phyloP scores from a whole-genome alignment of 2,797 vertebrate species.

The Adelosebastes latens region DNA sequence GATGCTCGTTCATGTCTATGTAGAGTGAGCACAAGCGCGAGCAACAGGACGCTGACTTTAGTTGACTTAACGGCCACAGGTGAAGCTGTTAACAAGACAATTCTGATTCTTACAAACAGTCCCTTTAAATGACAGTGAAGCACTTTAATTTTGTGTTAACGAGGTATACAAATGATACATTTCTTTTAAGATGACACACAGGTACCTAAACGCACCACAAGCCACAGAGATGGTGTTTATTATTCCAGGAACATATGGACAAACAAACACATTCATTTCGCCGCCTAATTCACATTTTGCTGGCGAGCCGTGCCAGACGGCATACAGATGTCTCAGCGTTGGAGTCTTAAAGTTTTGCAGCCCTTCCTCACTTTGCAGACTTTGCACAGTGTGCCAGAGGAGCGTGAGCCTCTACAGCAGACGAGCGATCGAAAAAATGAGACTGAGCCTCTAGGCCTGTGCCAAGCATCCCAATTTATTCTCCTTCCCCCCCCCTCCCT shows the following conservation, averaged over 20 bases:
- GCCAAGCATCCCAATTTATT: constrained; percentile 73
- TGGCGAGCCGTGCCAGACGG: constrained; percentile 16
- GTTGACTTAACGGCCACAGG: too few species aligned
- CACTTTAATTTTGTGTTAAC: not conserved
- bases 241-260: constrained; percentile 38
- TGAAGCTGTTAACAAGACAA: too few species aligned
- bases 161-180: not conserved
- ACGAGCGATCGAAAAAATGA: constrained; percentile 64
- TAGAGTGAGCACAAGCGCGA: too few species aligned
- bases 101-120: too few species aligned
- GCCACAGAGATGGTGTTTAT: constrained; percentile 15
- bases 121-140: not conserved
- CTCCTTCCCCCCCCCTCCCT: constrained; percentile 40
- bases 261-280: constrained; percentile 43
- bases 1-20: too few species aligned
- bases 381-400: constrained; percentile 51
- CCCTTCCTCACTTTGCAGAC: constrained; percentile 52
- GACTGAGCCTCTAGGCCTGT: constrained; percentile 69
- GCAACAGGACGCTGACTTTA: too few species aligned
- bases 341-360: constrained; percentile 46
- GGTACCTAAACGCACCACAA: not conserved
- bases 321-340: constrained; percentile 43
- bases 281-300: constrained; percentile 49
- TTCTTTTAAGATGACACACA: not conserved
- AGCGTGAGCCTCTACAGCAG: constrained; percentile 61